Base-by-base conservation (phyloP, 2,797 vertebrate species). In the Hemitrygon akajei region DNA sequence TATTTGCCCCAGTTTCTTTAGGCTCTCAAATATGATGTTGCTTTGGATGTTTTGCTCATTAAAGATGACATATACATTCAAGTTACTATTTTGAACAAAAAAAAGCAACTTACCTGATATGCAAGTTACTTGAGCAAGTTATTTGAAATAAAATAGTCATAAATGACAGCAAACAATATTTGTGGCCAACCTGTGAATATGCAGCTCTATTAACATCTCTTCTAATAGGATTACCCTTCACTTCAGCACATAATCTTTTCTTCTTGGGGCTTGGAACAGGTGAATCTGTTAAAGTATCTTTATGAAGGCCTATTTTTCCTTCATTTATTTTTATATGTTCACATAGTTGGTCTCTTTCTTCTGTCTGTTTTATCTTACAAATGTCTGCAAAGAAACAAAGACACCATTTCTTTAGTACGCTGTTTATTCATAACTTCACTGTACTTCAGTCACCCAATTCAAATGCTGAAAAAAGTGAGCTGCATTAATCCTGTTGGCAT, bases 261-360 rank as follows among this genome's bases (percentile, higher is more conserved):
- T 93, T 93, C 69, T 56, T 93, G 5, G 91, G 91, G 91, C 91
- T 93, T 93, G 71, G 27, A 73, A 93, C 37, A 76, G 91, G 71
- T n/a, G 71, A 93, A 76, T 93, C 91, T 16, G 71, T 76, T 30
- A 40, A 22, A n/a, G 37, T 27, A 27, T 76, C 91, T 93, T 73
- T 40, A 27, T 14, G 27, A 56, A 86, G 56, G 30, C 60, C 56
- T 86, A 47, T 30, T 60, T 30, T 56, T 25, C 47, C n/a, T 86
- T 60, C 82, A 63, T 93, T 75, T 30, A 76, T 75, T 93, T 73
- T 92, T 56, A 75, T 93, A 71, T 75, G 40, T 93, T 76, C 91
- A 76, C 71, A 93, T 14, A 56, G 14, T 10, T 91, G 34, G 12
- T 75, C 71, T 93, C 25, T 27, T 47, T 76, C 56, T 58, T 75